Conservation (phyloP, 1,140 invertebrate genomes). For the Rhyacophila brunnea region DNA sequence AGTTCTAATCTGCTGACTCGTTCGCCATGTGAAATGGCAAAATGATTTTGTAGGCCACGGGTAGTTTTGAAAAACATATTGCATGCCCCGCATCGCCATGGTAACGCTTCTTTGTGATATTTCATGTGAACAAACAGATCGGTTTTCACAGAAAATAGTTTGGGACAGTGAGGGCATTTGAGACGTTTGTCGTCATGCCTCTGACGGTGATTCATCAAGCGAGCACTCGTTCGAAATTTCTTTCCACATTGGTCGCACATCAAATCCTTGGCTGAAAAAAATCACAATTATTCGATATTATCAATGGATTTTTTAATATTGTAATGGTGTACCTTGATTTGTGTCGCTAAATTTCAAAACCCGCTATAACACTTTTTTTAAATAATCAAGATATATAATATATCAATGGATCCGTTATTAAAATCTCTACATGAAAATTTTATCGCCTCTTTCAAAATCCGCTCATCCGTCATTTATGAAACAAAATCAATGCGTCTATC, state of each 20-base stretch:
- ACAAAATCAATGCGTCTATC: too few species aligned
- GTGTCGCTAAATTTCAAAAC: too few species aligned
- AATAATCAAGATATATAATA: too few species aligned
- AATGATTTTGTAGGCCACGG: constrained; percentile 21
- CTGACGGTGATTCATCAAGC: constrained; percentile 21
- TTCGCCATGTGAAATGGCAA: constrained; percentile 12
- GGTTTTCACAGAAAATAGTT: constrained; percentile 19
- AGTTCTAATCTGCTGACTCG: constrained; percentile 18
- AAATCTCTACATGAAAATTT: too few species aligned
- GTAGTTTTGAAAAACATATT: constrained; percentile 22
- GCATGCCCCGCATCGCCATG: constrained; percentile 16
- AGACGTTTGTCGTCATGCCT: constrained; percentile 13
- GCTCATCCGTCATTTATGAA: too few species aligned
- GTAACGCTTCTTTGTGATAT: constrained; percentile 11
- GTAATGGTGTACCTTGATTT: too few species aligned
- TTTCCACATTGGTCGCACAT: constrained; percentile 28
- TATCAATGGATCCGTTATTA: not conserved
- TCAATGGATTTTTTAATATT: not conserved
- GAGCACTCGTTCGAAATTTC: constrained; percentile 20
- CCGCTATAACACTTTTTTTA: too few species aligned
- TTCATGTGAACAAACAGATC: constrained; percentile 19
- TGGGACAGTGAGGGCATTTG: constrained; percentile 20
- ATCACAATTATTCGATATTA: constrained; percentile 1
- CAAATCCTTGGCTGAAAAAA: constrained; percentile 20
- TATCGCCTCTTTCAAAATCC: too few species aligned